Evolutionary conservation across 2,888 invertebrate genomes (phyloP).

Genomic region (Spodoptera picta): DNA sequence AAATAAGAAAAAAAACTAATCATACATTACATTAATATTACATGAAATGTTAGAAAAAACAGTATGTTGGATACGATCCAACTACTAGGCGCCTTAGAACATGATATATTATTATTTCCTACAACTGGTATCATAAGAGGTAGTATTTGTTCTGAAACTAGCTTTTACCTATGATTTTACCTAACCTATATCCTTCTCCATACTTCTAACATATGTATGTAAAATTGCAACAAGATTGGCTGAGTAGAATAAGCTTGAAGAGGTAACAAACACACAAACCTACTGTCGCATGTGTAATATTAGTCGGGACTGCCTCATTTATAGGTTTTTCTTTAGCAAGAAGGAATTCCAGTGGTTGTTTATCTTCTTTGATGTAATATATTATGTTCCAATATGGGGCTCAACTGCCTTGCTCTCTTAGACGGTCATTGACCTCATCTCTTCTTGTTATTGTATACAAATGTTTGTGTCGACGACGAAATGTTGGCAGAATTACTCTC

Average conservation of each 20-base stretch:
- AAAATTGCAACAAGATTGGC: no score
- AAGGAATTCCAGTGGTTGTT: constrained; percentile 28
- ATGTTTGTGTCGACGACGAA: constrained; percentile 15
- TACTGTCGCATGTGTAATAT: no score
- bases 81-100: constrained; percentile 35
- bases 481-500: constrained; percentile 6
- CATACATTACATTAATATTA: constrained; percentile 42
- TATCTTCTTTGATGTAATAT: constrained; percentile 27
- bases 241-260: no score
- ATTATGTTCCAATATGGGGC: constrained; percentile 50
- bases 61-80: constrained; percentile 45
- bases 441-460: constrained; percentile 24
- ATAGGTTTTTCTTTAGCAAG: constrained; percentile 25
- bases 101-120: constrained; percentile 45
- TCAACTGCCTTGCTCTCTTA: constrained; percentile 38
- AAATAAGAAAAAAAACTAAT: constrained; percentile 22
- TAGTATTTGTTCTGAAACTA: constrained; percentile 43
- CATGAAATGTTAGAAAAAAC: constrained; percentile 41
- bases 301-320: constrained; percentile 25
- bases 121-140: constrained; percentile 23
- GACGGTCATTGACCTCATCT: constrained; percentile 48
- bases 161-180: no score
- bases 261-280: no score
- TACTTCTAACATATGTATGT: no score
- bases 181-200: no score